These are phyloP conservation scores for Lophura nycthemera DNA, from an alignment of 2,113 vertebrate genomes.

Conservation along the genomic window DNA sequence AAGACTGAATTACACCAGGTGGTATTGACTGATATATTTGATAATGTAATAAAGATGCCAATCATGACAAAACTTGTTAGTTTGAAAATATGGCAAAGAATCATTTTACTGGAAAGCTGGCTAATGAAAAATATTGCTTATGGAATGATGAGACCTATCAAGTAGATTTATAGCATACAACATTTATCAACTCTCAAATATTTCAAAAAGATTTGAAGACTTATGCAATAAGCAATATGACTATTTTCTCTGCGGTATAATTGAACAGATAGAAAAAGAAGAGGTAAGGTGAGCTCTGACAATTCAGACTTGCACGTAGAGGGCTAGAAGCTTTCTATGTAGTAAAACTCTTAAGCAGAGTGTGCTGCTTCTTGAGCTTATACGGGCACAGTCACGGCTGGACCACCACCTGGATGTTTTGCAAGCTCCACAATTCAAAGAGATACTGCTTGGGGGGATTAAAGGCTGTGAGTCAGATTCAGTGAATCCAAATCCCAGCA, in stretches of 20 bases:
- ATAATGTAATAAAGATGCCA: constrained; percentile 73
- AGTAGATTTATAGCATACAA: constrained; percentile 34
- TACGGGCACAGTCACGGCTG: constrained; percentile 16
- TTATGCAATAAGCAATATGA: neutral
- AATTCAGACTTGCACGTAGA: neutral
- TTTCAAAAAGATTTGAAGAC: constrained; percentile 1
- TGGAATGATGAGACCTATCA: constrained; percentile 46
- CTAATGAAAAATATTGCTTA: constrained; percentile 71
- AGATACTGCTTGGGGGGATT: constrained; percentile 57
- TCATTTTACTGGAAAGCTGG: constrained; percentile 57
- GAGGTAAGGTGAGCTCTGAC: neutral
- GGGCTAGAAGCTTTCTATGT: neutral
- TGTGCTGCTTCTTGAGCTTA: neutral
- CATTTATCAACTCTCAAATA: neutral
- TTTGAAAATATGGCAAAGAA: constrained; percentile 67
- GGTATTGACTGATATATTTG: constrained; percentile 68
- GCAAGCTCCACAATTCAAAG: constrained; percentile 53
- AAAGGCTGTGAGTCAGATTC: constrained; percentile 72
- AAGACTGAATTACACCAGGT: constrained; percentile 59
- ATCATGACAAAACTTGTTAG: constrained; percentile 66
- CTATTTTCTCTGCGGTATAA: neutral
- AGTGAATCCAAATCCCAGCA: constrained; percentile 75
- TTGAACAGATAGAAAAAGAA: neutral
- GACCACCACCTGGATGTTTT: constrained; percentile 66
- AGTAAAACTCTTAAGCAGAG: neutral